Evolutionary conservation across 2,113 vertebrate species (phyloP), one percentile per base, ranked within the genome.

Genomic region (Oncorhynchus clarkii): DNA sequence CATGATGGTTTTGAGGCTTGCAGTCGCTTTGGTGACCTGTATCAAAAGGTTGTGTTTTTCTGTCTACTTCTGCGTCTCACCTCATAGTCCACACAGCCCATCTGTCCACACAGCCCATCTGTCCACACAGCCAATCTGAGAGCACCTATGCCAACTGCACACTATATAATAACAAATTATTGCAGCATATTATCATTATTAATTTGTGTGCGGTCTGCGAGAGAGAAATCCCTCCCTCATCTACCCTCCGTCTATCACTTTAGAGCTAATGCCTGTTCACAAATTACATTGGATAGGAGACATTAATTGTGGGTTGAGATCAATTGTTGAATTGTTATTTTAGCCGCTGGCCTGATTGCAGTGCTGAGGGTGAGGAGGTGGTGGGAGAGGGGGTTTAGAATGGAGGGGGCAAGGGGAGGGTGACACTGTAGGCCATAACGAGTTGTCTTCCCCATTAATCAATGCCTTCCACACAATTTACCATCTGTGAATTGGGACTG

Each of bases 401-500:
- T 9, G 39, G 45, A 71, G 34, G 76, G n/a, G 48, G 75, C 75
- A 74, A 71, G 26, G 60, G 60, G 64, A 74, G 73, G 88, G 86
- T 87, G 86, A 91, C 88, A 91, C 87, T 73, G 73, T 76, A 72
- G 88, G 86, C 90, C 85, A 89, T 92, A 93, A 93, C 74, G 80
- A 93, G 84, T 89, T 90, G 87, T 92, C 90, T 90, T 90, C 73
- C 82, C 89, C 91, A 94, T 92, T 93, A 93, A 94, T 94, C 93
- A 94, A 93, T 93, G 93, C 90, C 91, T 92, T 93, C 90, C 91
- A 90, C 90, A 86, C 91, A 90, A 93, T 93, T 93, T 93, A 90
- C 90, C 87, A 84, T 87, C 87, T 90, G 90, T 90, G 91, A 92
- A 92, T 93, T 93, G 92, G 90, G 88, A 87, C 88, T 91, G 91